Evolutionary conservation across 2,113 vertebrate genomes (phyloP).

Genomic region (Anguilla rostrata): DNA sequence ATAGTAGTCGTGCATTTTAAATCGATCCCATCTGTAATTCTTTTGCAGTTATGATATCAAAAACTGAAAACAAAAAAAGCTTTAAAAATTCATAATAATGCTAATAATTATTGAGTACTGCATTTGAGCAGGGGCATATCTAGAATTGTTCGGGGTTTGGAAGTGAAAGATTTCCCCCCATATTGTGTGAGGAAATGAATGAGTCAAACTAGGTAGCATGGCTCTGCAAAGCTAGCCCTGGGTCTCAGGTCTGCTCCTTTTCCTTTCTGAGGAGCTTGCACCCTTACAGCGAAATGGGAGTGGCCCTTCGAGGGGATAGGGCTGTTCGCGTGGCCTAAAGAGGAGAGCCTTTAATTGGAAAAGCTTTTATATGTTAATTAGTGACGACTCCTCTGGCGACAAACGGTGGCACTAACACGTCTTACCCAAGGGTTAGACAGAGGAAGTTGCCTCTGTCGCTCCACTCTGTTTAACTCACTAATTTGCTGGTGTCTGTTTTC

Average conservation of each 20-base stretch:
- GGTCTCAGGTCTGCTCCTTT: background rate
- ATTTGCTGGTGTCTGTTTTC: background rate
- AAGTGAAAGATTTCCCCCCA: background rate
- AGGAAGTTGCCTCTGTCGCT: background rate
- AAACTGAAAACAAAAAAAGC: background rate
- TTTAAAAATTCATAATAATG: background rate
- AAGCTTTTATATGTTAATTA: slow-evolving; percentile 11
- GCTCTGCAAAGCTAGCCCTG: background rate
- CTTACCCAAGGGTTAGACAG: background rate
- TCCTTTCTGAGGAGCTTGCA: background rate
- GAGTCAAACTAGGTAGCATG: background rate
- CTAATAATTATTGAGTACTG: slow-evolving; percentile 58
- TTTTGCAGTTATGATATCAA: background rate
- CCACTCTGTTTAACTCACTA: background rate
- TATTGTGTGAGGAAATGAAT: background rate
- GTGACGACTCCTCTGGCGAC: background rate
- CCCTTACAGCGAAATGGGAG: background rate
- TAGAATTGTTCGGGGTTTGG: slow-evolving; percentile 70
- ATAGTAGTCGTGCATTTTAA: slow-evolving; percentile 16
- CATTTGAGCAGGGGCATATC: slow-evolving; percentile 87
- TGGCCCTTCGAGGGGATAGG: background rate
- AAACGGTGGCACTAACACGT: background rate
- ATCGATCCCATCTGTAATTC: slow-evolving; percentile 29
- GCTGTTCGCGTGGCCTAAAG: slow-evolving; percentile 5
- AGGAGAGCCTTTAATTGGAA: background rate